Evolutionary conservation across 2,113 vertebrate species (phyloP).

Genomic region (Stercorarius parasiticus): DNA sequence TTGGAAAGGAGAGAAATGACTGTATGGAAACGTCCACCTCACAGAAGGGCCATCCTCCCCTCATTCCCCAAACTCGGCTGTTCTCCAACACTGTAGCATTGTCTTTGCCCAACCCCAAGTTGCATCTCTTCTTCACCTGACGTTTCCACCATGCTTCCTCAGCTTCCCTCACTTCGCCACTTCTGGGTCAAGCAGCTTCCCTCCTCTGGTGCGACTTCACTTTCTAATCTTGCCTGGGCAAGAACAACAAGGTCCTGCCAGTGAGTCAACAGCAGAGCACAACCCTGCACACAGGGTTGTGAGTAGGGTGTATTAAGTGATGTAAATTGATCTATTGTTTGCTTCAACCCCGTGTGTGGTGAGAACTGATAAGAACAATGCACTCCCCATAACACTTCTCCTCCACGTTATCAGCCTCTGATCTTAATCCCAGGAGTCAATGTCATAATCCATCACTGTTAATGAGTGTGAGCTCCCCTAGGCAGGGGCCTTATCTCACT

Average conservation of each 20-base stretch:
- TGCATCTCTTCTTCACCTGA: neutral
- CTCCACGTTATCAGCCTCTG: neutral
- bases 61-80: neutral
- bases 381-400: neutral
- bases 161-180: neutral
- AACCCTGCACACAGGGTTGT: neutral
- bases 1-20: neutral
- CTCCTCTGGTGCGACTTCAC: neutral
- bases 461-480: conserved; percentile 27
- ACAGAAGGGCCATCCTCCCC: neutral
- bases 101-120: neutral
- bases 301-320: neutral
- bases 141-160: neutral
- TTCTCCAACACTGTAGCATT: neutral
- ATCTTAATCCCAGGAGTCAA: conserved; percentile 39
- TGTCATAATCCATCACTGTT: conserved; percentile 2
- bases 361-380: conserved; percentile 40
- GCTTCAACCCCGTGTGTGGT: neutral
- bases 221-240: neutral
- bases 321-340: conserved; percentile 40
- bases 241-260: neutral
- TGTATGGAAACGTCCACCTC: neutral
- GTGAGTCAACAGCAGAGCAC: neutral
- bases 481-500: conserved; percentile 15
- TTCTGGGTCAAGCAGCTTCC: neutral